Evolutionary conservation across 2,888 invertebrate species (phyloP).

Genomic region (Sthenelais limicola): DNA sequence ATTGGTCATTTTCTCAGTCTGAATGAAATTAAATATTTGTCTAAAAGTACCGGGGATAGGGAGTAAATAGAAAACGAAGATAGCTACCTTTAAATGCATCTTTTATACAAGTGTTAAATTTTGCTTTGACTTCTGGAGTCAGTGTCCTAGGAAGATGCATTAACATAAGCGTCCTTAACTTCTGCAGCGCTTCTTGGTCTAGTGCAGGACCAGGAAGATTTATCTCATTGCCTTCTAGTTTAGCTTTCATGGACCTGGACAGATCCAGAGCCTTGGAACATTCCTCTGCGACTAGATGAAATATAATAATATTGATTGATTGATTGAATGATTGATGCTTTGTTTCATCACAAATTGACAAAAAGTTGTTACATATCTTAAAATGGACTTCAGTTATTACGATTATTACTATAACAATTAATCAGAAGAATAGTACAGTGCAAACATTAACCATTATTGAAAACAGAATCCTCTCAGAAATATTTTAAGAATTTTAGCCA

Average conservation of each 20-base stretch:
- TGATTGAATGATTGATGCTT: no score
- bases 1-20: no score
- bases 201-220: constrained; percentile 20
- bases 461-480: no score
- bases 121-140: constrained; percentile 25
- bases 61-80: constrained; percentile 17
- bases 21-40: no score
- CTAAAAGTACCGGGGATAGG: constrained; percentile 21
- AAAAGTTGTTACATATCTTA: no score
- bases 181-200: constrained; percentile 5
- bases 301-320: no score
- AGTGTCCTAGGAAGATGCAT: constrained; percentile 43
- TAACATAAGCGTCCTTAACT: constrained; percentile 26
- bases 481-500: no score
- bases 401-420: no score
- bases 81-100: constrained; percentile 33
- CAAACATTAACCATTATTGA: no score
- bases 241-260: constrained; percentile 8
- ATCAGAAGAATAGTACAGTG: no score
- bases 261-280: constrained; percentile 15
- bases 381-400: no score
- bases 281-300: constrained; percentile 8
- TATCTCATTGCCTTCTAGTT: constrained; percentile 38
- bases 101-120: neutral
- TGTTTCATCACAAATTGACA: no score